Evolutionary conservation across 2,113 vertebrate species (phyloP), one percentile per base, ranked within the genome.

Genomic region (Australoheros scitulus): DNA sequence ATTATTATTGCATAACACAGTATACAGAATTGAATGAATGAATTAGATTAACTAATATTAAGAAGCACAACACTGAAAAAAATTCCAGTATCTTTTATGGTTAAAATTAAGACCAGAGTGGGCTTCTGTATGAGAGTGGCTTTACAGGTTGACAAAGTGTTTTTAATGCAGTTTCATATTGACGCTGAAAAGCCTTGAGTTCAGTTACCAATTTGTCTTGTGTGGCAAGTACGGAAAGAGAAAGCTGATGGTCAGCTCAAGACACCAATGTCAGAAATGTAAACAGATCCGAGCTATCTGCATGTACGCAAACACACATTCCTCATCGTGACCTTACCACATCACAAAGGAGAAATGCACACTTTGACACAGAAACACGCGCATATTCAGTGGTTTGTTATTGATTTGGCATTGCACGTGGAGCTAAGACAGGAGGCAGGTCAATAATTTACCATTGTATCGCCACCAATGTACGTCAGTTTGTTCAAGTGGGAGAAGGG

Each of bases 381-480:
- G 55, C 20, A 2, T 52, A 82, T 32, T 24, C 61, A 61, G 55
- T 32, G n/a, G 41, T 61, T 85, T 79, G 32, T 80, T 64, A 77
- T 61, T 87, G 59, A 85, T 65, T 92, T 79, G 2, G 3, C 74
- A 17, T 60, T 17, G 32, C 79, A 76, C 2, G 5, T 61, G 61
- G n/a, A 5, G 76, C 11, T 34, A 74, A 81, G 43, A 64, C 72
- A 38, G 11, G n/a, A 61, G 3, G 55, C 1, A 3, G 3, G 34
- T 13, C 57, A 85, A 72, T 92, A 81, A 92, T 75, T 93, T 89
- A 91, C 41, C 17, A 6, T 14, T 60, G 77, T 36, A 70, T 91
- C 76, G 65, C 15, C 22, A 10, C 61, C 52, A 20, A 81, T 76
- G 61, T 87, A 72, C 77, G 85, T 92, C 92, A 92, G 3, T 79